phyloP scores from a whole-genome alignment of 1,140 invertebrate genomes.

The Papilio dardanus region DNA sequence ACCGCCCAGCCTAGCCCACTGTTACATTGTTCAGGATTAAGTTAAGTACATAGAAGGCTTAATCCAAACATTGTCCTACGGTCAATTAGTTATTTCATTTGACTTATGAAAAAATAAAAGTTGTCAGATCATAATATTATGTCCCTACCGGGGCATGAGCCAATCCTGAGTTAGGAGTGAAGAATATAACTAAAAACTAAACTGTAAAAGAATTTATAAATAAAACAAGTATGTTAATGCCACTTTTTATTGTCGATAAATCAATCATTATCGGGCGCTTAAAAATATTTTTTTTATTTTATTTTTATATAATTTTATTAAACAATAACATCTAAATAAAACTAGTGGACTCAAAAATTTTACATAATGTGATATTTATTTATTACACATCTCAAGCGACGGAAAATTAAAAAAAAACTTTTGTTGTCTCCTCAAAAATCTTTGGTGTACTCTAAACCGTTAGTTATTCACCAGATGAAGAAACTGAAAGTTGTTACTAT shows the following conservation, averaged over 20 bases:
- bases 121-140: background rate
- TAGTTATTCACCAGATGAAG: constrained; percentile 41
- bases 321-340: constrained; percentile 37
- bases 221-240: constrained; percentile 23
- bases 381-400: constrained; percentile 26
- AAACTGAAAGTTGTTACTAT: constrained; percentile 41
- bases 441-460: constrained; percentile 45
- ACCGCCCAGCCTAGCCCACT: background rate
- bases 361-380: constrained; percentile 31
- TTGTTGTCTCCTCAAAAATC: constrained; percentile 41
- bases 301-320: constrained; percentile 33
- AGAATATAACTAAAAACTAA: no score
- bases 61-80: background rate
- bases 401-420: constrained; percentile 19
- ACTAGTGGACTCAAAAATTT: constrained; percentile 33
- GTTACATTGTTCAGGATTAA: background rate
- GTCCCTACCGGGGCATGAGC: no score
- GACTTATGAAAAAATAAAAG: background rate
- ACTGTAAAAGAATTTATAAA: background rate
- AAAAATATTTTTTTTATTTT: constrained; percentile 30
- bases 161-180: no score
- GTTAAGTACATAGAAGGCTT: no score
- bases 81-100: no score
- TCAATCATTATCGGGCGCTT: constrained; percentile 31
- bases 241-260: constrained; percentile 37